Percentiles rank a stretch among this genome's conserved stretches.
Conservation (phyloP, 2,888 invertebrate species). For the Chydorus sphaericus region DNA sequence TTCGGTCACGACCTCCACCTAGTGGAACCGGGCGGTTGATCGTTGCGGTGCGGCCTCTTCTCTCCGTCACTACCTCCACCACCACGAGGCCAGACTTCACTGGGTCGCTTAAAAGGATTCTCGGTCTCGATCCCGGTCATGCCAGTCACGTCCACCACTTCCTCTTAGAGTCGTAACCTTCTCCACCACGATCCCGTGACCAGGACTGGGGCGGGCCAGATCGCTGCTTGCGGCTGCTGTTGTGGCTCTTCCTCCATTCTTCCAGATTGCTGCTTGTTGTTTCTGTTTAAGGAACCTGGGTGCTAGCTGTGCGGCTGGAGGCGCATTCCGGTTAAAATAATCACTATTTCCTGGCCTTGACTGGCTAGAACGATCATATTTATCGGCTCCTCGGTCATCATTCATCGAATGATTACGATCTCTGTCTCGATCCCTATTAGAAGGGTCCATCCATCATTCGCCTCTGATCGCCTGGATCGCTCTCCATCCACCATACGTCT, state of each 20-base stretch:
- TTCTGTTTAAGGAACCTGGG: neutral
- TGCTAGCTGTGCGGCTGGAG: neutral
- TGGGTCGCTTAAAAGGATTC: conserved; percentile 1
- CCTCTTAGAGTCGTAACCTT: neutral
- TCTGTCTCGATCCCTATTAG: conserved; percentile 12
- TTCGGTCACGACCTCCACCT: neutral
- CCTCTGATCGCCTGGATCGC: neutral
- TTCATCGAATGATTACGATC: conserved; percentile 8
- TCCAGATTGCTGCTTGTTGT: neutral
- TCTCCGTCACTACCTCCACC: neutral
- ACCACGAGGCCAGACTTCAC: neutral
- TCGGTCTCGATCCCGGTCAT: conserved; percentile 7
- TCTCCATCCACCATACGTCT: neutral
- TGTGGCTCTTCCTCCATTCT: neutral
- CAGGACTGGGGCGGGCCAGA: neutral
- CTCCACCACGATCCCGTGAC: neutral
- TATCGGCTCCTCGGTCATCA: neutral
- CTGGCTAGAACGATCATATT: neutral
- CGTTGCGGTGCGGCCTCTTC: no score
- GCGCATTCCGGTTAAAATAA: neutral
- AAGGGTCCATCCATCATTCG: neutral
- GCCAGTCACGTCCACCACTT: conserved; percentile 6
- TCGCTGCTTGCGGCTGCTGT: no score
- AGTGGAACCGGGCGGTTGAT: neutral
- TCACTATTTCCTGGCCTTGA: neutral